These are phyloP conservation scores for Panthera leo DNA, from an alignment of 2,113 vertebrate species.

Conservation along the genomic window DNA sequence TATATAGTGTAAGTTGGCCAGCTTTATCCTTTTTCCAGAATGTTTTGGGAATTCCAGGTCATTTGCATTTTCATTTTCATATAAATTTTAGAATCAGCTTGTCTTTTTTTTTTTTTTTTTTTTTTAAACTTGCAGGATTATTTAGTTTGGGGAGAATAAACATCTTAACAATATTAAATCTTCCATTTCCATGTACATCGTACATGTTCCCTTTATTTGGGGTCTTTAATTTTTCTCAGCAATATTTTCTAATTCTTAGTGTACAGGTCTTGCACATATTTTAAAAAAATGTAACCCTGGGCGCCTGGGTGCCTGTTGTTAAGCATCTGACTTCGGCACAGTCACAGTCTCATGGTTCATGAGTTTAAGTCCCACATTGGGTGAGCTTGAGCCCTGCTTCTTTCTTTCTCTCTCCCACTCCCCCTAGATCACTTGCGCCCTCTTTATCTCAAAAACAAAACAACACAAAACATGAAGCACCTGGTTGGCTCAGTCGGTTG, in stretches of 20 bases:
- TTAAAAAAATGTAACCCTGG: not conserved
- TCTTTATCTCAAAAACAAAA: no score
- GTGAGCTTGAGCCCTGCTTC: no score
- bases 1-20: not conserved
- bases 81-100: not conserved
- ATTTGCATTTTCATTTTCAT: constrained; percentile 43
- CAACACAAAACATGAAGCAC: no score
- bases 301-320: no score
- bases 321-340: no score
- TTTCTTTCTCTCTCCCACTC: no score
- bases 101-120: not conserved
- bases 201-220: not conserved
- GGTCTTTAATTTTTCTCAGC: not conserved
- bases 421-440: no score
- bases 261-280: not conserved
- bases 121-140: not conserved
- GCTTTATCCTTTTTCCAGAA: constrained; percentile 35
- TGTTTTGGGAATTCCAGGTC: not conserved
- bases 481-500: no score
- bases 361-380: no score
- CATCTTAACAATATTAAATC: not conserved
- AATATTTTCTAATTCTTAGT: not conserved
- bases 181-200: not conserved
- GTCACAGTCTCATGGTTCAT: no score
- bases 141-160: not conserved